Evolutionary conservation across 2,113 vertebrate species (phyloP).

Genomic region (Oostethus manadensis): DNA sequence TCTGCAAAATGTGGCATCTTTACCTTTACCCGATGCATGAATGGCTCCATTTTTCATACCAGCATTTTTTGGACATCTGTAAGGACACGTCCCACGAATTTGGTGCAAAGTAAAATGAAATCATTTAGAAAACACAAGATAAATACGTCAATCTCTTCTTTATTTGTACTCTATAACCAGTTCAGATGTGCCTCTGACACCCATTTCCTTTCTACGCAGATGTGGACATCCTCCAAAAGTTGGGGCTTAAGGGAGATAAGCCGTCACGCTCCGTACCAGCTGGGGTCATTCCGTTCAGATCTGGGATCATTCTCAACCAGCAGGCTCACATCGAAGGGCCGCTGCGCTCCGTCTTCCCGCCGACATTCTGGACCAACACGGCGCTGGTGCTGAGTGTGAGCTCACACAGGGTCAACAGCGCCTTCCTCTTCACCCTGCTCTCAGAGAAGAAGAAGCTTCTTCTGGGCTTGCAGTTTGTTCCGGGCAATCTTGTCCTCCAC

Average conservation of each 20-base stretch:
- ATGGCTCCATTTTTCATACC: too few relatives aligned
- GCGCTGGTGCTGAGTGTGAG: constrained; percentile 87
- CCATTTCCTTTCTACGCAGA: constrained; percentile 64
- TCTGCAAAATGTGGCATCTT: too few relatives aligned
- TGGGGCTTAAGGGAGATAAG: constrained; percentile 89
- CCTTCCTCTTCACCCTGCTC: constrained; percentile 87
- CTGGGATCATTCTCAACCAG: constrained; percentile 91
- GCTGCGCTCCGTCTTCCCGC: constrained; percentile 71
- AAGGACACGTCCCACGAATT: neutral
- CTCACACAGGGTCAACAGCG: constrained; percentile 90
- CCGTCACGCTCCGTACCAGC: constrained; percentile 72
- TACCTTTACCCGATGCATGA: too few relatives aligned
- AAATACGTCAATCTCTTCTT: neutral
- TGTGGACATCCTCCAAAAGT: constrained; percentile 91
- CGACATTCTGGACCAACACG: constrained; percentile 75
- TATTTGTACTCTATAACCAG: neutral
- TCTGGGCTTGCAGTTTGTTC: constrained; percentile 87
- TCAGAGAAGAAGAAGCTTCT: constrained; percentile 81
- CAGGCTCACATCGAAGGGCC: constrained; percentile 81
- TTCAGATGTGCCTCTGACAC: constrained; percentile 21
- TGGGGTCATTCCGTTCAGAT: constrained; percentile 88
- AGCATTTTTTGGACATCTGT: neutral
- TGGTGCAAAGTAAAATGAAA: neutral
- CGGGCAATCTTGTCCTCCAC: constrained; percentile 81
- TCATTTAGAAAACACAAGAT: too few relatives aligned